Evolutionary conservation across 2,888 invertebrate genomes (phyloP), one percentile per base, ranked within the genome.

Genomic region (Synanthedon tipuliformis): DNA sequence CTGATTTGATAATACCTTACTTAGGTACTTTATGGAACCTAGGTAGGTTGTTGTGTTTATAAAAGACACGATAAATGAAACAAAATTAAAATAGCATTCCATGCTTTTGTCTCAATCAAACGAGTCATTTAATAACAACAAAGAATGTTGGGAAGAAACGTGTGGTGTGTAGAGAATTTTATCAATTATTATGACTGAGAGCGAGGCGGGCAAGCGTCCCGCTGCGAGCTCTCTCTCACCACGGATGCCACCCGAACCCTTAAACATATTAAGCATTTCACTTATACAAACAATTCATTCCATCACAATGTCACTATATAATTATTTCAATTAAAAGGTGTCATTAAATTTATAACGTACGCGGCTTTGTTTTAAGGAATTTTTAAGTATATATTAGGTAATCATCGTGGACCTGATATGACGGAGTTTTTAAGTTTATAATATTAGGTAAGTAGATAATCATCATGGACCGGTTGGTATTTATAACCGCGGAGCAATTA

Each of bases 91-190:
- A 45, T 5, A 13, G 4, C 49, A 49, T 40, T 50, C 48, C 18
- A 48, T 12, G 54, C 55, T 60, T 63, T 63, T 64, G 64, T 61
- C 56, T 59, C 57, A 65, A 63, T 68, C 61, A 71, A 69, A 70
- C 66, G 59, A 71, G 63, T 66, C 69, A 71, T 67, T 68, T 66
- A 69, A 65, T 63, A 66, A 75, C 69, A 73, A 68, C 70, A 66
- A 71, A 65, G 78, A 78, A 80, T 75, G 73, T 66, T 63, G 67
- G 68, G 67, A 71, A 73, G 73, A 74, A 69, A 71, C 68, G 69
- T 68, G 71, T 69, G 71, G 77, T 77, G 73, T 73, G 73, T 73
- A 68, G 74, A 79, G 81, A 76, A 80, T 80, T 78, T 81, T 78
- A 82, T 83, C 81, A 81, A 81, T 81, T 75, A 81, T 81, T 75